Evolutionary conservation across 1,140 invertebrate species (phyloP).

Genomic region (Listronotus bonariensis): DNA sequence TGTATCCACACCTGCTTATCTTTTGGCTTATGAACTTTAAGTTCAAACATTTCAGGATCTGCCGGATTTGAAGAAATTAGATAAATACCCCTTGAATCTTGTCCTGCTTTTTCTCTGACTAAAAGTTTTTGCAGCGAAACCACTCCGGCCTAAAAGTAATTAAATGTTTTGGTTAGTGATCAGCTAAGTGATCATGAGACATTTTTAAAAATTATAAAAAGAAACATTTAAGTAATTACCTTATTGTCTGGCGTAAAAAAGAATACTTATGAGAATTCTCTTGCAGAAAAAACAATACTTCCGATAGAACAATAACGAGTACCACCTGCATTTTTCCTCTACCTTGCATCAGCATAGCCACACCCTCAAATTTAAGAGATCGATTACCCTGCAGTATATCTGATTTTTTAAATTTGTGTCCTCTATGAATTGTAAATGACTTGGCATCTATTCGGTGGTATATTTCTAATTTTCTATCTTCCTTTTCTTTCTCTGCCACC

Average conservation of each 20-base stretch:
- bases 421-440: constrained; percentile 81
- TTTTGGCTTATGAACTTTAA: constrained; percentile 86
- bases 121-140: constrained; percentile 88
- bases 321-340: constrained; percentile 82
- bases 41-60: constrained; percentile 94
- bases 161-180: no score
- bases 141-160: constrained; percentile 74
- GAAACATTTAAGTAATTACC: constrained; percentile 53
- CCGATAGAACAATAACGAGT: constrained; percentile 85
- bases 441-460: constrained; percentile 92
- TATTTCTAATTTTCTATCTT: constrained; percentile 88
- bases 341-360: constrained; percentile 82
- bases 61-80: constrained; percentile 84
- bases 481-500: constrained; percentile 88
- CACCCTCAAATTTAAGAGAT: constrained; percentile 84
- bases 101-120: constrained; percentile 90
- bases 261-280: constrained; percentile 84
- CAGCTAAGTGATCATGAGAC: not conserved
- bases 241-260: constrained; percentile 89
- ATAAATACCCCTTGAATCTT: constrained; percentile 86
- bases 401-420: constrained; percentile 92
- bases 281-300: constrained; percentile 88
- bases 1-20: constrained; percentile 89
- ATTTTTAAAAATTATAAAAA: constrained; percentile 6
- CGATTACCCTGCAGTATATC: constrained; percentile 84